Evolutionary conservation across 2,888 invertebrate genomes (phyloP).

Genomic region (Smittia sp.): DNA sequence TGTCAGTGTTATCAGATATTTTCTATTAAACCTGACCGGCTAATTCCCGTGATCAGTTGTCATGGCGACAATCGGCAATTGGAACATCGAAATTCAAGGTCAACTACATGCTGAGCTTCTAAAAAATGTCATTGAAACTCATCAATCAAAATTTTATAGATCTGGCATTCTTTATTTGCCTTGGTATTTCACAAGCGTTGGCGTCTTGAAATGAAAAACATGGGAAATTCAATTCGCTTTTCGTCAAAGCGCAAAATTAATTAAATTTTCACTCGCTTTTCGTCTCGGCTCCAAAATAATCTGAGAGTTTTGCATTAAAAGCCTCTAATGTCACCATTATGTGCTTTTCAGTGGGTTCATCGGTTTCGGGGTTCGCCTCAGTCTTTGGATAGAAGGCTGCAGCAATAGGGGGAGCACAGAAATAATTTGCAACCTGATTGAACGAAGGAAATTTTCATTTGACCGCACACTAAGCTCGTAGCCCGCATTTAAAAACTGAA

Average conservation of each 20-base stretch:
- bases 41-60: no score
- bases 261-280: neutral
- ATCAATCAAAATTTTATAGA: no score
- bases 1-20: no score
- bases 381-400: neutral
- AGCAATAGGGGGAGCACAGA: neutral
- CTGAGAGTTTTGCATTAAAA: slow-evolving; percentile 15
- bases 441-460: neutral
- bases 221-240: neutral
- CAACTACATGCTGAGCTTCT: no score
- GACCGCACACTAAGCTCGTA: neutral
- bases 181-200: no score
- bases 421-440: neutral
- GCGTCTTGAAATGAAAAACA: no score
- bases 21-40: no score
- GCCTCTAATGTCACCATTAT: slow-evolving; percentile 33
- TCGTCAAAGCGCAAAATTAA: neutral
- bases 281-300: neutral
- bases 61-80: no score
- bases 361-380: neutral
- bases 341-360: neutral
- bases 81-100: no score
- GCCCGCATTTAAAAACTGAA: neutral
- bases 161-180: no score
- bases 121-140: no score